Percentiles rank a stretch among this genome's conserved stretches.
These are phyloP conservation scores for Aphrophora alni DNA, from an alignment of 2,888 invertebrate species.

Conservation along the genomic window DNA sequence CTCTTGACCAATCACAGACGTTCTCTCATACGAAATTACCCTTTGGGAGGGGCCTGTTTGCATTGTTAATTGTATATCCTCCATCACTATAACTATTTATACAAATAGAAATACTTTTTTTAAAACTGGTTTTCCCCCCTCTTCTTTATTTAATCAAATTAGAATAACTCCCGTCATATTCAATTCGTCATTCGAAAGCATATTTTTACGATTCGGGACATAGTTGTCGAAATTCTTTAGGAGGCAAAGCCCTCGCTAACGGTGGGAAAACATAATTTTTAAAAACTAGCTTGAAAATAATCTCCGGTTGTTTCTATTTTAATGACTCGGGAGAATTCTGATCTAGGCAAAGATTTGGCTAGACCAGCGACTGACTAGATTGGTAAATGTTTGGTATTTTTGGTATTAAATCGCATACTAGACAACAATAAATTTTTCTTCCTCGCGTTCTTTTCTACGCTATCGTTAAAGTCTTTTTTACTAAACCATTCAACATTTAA, in stretches of 20 bases:
- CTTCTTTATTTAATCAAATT: neutral
- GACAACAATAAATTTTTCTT: neutral
- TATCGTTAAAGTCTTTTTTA: neutral
- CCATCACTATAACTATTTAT: constrained; percentile 1
- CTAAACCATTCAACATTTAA: too few relatives aligned
- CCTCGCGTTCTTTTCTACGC: neutral
- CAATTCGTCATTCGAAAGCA: neutral
- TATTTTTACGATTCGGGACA: neutral
- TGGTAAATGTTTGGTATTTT: neutral
- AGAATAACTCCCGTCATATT: constrained; percentile 1
- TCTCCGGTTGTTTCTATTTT: neutral
- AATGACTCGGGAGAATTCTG: neutral
- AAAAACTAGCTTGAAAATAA: neutral
- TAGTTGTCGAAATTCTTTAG: neutral
- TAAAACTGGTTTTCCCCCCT: neutral
- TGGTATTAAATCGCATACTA: neutral
- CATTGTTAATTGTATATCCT: constrained; percentile 5
- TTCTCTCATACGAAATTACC: constrained; percentile 4
- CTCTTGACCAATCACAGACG: neutral
- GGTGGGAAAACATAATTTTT: neutral
- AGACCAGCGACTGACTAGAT: neutral
- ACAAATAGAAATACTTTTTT: neutral
- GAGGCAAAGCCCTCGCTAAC: neutral
- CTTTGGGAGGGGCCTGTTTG: constrained; percentile 9
- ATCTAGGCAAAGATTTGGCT: neutral